phyloP scores from a whole-genome alignment of 1,140 invertebrate species.

The Trichomalopsis sarcophagae region DNA sequence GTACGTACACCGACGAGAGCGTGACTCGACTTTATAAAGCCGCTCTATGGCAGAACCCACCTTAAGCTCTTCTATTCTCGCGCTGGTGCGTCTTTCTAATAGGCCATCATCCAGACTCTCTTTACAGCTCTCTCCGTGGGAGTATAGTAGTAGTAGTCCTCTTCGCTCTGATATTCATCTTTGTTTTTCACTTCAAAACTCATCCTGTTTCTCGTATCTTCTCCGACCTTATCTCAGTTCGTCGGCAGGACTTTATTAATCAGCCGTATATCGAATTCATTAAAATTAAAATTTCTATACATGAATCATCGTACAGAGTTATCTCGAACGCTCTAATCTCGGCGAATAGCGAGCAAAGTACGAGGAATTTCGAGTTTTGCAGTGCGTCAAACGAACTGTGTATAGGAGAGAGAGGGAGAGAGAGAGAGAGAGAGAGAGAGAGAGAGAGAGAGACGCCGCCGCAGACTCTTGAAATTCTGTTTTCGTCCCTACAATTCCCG shows the following conservation, averaged over 20 bases:
- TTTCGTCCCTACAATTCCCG: not conserved
- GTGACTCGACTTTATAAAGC: slow-evolving; percentile 68
- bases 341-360: too few relatives aligned
- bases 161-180: slow-evolving; percentile 19
- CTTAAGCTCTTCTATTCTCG: not conserved
- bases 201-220: slow-evolving; percentile 2
- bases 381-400: too few relatives aligned
- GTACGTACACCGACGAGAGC: slow-evolving; percentile 54
- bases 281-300: not conserved
- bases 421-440: too few relatives aligned
- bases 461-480: not conserved
- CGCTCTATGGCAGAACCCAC: not conserved
- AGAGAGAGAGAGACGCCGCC: too few relatives aligned
- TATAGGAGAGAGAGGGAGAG: too few relatives aligned
- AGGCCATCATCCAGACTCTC: not conserved
- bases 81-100: slow-evolving; percentile 24
- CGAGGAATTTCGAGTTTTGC: too few relatives aligned
- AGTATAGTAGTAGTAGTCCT: not conserved
- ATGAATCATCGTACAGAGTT: too few relatives aligned
- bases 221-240: not conserved
- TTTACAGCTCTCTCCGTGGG: not conserved
- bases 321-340: too few relatives aligned
- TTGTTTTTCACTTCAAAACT: slow-evolving; percentile 19
- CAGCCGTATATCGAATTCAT: not conserved
- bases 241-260: not conserved